These are phyloP conservation scores for Notiomystis cincta DNA, from an alignment of 2,113 vertebrate genomes.

Conservation along the genomic window DNA sequence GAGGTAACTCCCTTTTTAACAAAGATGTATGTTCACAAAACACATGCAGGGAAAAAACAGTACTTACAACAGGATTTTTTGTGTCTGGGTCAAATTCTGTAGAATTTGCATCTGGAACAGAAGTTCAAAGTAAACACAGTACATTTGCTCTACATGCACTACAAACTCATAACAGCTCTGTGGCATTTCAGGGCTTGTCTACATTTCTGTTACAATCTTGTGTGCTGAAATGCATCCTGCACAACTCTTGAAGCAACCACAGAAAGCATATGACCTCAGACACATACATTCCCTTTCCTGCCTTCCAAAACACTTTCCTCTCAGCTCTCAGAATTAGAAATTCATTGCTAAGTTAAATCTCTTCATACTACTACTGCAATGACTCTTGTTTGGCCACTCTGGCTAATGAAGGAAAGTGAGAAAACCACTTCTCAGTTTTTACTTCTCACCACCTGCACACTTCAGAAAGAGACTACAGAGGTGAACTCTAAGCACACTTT, in stretches of 20 bases:
- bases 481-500: not conserved
- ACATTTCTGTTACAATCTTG: not conserved
- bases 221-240: not conserved
- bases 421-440: not conserved
- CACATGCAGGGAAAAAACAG: not conserved
- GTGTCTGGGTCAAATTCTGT: slow-evolving; percentile 77
- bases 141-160: not conserved
- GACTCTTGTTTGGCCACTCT: not conserved
- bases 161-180: not conserved
- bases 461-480: not conserved
- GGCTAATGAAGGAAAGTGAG: not conserved
- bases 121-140: slow-evolving; percentile 1
- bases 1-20: not conserved
- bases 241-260: not conserved
- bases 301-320: not conserved
- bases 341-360: not conserved
- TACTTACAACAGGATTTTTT: slow-evolving; percentile 74
- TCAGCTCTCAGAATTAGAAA: not conserved
- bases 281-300: not conserved
- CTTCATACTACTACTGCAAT: not conserved
- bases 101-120: slow-evolving; percentile 77
- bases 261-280: not conserved
- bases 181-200: not conserved
- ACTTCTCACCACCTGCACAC: not conserved
- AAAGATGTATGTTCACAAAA: not conserved